A percentile compares a stretch with the other conserved stretches of the same genome.
These are phyloP conservation scores for Pygoscelis antarcticus DNA, from an alignment of 2,113 vertebrate species.

Conservation along the genomic window DNA sequence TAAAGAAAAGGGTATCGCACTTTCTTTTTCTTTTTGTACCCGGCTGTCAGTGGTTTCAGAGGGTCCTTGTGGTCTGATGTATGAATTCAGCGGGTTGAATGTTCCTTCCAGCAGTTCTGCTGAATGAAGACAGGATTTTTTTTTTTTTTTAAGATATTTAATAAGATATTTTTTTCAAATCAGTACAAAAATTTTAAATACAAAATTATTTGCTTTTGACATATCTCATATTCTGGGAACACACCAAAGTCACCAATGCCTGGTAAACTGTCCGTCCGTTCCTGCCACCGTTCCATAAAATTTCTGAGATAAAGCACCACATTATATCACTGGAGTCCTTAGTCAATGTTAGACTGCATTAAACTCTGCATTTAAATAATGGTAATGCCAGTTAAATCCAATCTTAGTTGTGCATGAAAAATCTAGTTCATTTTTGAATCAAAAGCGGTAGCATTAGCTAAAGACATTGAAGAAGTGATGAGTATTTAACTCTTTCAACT, in stretches of 20 bases:
- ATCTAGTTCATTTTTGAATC: slow-evolving; percentile 71
- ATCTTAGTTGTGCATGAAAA: slow-evolving; percentile 63
- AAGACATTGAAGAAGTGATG: slow-evolving; percentile 32
- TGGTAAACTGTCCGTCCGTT: slow-evolving; percentile 62
- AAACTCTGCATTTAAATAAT: slow-evolving; percentile 79
- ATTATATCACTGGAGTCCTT: slow-evolving; percentile 64
- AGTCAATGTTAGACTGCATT: slow-evolving; percentile 71
- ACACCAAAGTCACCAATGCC: slow-evolving; percentile 64
- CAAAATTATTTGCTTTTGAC: slow-evolving; percentile 80
- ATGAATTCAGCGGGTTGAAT: not conserved
- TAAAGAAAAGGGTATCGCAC: not conserved
- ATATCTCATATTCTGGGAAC: slow-evolving; percentile 73
- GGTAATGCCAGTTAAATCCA: slow-evolving; percentile 73
- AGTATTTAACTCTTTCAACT: slow-evolving; percentile 44
- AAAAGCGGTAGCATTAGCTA: slow-evolving; percentile 62
- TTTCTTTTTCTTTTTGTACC: accelerated
- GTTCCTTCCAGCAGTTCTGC: not conserved
- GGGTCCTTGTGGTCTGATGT: not conserved
- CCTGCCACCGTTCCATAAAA: slow-evolving; percentile 65
- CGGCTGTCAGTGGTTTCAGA: not conserved
- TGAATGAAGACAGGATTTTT: slow-evolving; percentile 42
- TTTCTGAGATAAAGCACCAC: slow-evolving; percentile 69
- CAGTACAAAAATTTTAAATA: slow-evolving; percentile 86
- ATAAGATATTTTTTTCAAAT: slow-evolving; percentile 78
- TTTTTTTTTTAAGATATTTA: slow-evolving; percentile 77